phyloP scores from a whole-genome alignment of 2,888 invertebrate genomes.

The Caenorhabditis doughertyi region DNA sequence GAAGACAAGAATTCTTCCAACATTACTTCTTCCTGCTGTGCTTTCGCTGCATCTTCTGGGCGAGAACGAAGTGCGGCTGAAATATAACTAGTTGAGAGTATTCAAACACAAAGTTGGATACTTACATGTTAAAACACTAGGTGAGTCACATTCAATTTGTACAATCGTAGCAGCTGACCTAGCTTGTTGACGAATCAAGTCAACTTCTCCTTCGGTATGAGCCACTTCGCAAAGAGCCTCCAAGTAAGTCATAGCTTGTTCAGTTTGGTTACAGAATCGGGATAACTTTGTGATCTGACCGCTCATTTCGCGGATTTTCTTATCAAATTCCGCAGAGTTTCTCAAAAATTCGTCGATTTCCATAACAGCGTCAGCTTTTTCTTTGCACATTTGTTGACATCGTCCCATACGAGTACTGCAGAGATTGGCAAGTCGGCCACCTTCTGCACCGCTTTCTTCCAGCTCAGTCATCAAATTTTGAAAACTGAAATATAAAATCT shows the following conservation, averaged over 20 bases:
- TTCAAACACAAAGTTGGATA: no score
- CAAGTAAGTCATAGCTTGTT: constrained; percentile 74
- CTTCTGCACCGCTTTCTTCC: constrained; percentile 64
- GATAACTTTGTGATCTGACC: constrained; percentile 65
- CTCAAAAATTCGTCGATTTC: constrained; percentile 70
- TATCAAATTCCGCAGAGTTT: constrained; percentile 64
- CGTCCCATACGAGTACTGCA: constrained; percentile 74
- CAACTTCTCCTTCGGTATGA: constrained; percentile 69
- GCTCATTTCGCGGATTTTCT: constrained; percentile 68
- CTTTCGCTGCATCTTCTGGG: constrained; percentile 65
- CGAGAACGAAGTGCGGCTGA: constrained; percentile 45
- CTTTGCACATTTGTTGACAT: constrained; percentile 73
- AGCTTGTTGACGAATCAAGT: constrained; percentile 66
- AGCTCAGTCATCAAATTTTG: constrained; percentile 64
- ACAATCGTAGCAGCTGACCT: constrained; percentile 66
- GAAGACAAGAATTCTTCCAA: constrained; percentile 73
- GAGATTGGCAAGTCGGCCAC: constrained; percentile 70
- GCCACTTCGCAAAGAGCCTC: constrained; percentile 69
- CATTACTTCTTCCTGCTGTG: constrained; percentile 75
- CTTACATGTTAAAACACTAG: constrained; percentile 58
- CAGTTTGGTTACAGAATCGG: constrained; percentile 75
- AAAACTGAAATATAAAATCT: constrained; percentile 57
- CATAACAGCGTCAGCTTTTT: constrained; percentile 70
- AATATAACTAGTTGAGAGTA: background rate
- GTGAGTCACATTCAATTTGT: constrained; percentile 66